Evolutionary conservation across 2,888 invertebrate species (phyloP).

Genomic region (Caenorhabditis angaria): DNA sequence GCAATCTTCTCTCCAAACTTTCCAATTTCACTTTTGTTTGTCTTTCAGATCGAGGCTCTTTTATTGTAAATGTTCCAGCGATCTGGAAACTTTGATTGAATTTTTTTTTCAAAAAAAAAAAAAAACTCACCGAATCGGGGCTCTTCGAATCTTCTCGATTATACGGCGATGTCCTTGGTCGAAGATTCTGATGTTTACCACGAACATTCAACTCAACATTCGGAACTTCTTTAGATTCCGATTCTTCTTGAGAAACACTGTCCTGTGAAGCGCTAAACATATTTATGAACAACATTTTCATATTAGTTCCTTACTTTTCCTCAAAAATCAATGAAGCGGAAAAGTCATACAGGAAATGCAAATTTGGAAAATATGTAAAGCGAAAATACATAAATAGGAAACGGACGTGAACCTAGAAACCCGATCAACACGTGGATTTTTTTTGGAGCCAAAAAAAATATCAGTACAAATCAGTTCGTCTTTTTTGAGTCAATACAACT

Average conservation of each 20-base stretch:
- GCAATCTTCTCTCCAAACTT: conserved; percentile 46
- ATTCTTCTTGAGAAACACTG: background rate
- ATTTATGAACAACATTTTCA: background rate
- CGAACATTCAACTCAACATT: conserved; percentile 17
- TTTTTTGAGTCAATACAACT: conserved; percentile 1
- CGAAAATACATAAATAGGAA: too few relatives aligned
- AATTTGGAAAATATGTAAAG: background rate
- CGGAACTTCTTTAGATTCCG: too few relatives aligned
- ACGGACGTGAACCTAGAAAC: background rate
- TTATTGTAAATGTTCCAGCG: conserved; percentile 41
- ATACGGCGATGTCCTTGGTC: conserved; percentile 34
- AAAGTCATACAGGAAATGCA: background rate
- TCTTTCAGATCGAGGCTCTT: conserved; percentile 41
- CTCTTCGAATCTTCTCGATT: conserved; percentile 21
- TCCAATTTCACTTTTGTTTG: conserved; percentile 52
- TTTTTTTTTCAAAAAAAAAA: background rate
- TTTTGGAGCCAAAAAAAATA: too few relatives aligned
- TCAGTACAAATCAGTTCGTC: background rate
- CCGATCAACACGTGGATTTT: too few relatives aligned
- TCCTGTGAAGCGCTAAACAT: background rate
- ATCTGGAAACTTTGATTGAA: conserved; percentile 10
- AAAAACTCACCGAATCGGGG: conserved; percentile 29
- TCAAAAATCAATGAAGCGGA: background rate
- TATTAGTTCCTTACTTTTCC: background rate
- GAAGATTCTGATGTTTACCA: conserved; percentile 30